A percentile compares a stretch with the other conserved stretches of the same genome.
Conservation (phyloP, 1,140 invertebrate genomes). For the Drosophila nigromelanica region DNA sequence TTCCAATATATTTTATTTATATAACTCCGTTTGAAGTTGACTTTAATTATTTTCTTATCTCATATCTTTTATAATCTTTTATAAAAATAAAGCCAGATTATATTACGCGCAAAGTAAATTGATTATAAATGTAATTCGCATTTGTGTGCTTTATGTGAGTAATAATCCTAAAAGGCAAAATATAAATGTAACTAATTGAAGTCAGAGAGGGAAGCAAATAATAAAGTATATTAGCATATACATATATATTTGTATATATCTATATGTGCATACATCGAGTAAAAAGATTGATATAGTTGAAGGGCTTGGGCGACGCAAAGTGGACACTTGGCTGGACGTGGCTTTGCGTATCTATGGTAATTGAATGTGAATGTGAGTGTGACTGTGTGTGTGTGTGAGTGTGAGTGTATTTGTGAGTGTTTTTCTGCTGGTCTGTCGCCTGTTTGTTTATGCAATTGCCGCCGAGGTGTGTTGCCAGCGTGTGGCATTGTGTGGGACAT, state of each 20-base stretch:
- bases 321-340: constrained; percentile 17
- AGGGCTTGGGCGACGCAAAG: constrained; percentile 26
- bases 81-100: too few relatives aligned
- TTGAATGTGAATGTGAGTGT: constrained; percentile 16
- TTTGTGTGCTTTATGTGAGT: too few relatives aligned
- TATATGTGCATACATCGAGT: neutral
- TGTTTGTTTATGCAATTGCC: constrained; percentile 47
- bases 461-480: constrained; percentile 37
- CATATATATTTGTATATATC: neutral
- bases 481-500: constrained; percentile 20
- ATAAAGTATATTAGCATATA: neutral
- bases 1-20: too few relatives aligned
- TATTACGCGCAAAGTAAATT: too few relatives aligned
- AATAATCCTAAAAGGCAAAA: too few relatives aligned
- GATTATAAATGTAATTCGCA: too few relatives aligned
- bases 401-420: constrained; percentile 20
- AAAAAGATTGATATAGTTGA: neutral
- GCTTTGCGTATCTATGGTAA: constrained; percentile 30
- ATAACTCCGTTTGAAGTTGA: too few relatives aligned
- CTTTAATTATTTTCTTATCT: too few relatives aligned
- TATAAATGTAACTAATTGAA: too few relatives aligned
- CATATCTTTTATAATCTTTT: too few relatives aligned
- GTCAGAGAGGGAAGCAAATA: too few relatives aligned
- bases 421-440: constrained; percentile 19
- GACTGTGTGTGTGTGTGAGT: constrained; percentile 2